Percentiles rank a stretch among this genome's conserved stretches.
Evolutionary conservation across 2,888 invertebrate genomes (phyloP).

Genomic region (Tiliacea aurago): DNA sequence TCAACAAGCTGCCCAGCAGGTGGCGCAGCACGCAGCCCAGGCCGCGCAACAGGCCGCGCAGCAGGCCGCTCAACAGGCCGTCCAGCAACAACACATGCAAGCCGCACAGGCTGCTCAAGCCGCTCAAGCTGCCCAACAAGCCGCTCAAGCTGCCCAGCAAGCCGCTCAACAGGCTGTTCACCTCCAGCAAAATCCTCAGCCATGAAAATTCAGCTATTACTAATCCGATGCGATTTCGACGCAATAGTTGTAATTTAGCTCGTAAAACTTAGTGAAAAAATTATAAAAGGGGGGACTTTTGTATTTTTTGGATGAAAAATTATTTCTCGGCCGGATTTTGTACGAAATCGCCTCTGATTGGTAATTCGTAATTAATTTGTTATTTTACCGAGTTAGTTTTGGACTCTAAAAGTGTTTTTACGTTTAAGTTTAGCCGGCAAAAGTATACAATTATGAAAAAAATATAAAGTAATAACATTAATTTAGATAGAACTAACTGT

Average conservation of each 20-base stretch:
- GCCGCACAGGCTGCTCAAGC: slow-evolving; percentile 73
- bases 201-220: slow-evolving; percentile 96
- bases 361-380: slow-evolving; percentile 76
- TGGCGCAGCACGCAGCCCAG: slow-evolving; percentile 77
- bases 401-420: slow-evolving; percentile 66
- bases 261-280: slow-evolving; percentile 67
- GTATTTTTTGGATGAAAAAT: slow-evolving; percentile 70
- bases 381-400: slow-evolving; percentile 63
- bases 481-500: slow-evolving; percentile 86
- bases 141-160: slow-evolving; percentile 85
- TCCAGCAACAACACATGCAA: slow-evolving; percentile 85
- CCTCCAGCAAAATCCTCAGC: slow-evolving; percentile 90
- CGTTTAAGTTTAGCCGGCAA: slow-evolving; percentile 73
- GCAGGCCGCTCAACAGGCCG: slow-evolving; percentile 69
- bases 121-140: slow-evolving; percentile 83
- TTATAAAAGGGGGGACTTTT: slow-evolving; percentile 58
- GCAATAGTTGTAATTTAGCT: slow-evolving; percentile 72
- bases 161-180: slow-evolving; percentile 89
- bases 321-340: slow-evolving; percentile 74
- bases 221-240: slow-evolving; percentile 91
- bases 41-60: slow-evolving; percentile 70
- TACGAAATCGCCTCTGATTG: slow-evolving; percentile 87
- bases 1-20: slow-evolving; percentile 78
- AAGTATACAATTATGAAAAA: slow-evolving; percentile 77
- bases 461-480: slow-evolving; percentile 71